Evolutionary conservation across 2,797 vertebrate species (phyloP).

Genomic region (Sebastes kiyomatsui): DNA sequence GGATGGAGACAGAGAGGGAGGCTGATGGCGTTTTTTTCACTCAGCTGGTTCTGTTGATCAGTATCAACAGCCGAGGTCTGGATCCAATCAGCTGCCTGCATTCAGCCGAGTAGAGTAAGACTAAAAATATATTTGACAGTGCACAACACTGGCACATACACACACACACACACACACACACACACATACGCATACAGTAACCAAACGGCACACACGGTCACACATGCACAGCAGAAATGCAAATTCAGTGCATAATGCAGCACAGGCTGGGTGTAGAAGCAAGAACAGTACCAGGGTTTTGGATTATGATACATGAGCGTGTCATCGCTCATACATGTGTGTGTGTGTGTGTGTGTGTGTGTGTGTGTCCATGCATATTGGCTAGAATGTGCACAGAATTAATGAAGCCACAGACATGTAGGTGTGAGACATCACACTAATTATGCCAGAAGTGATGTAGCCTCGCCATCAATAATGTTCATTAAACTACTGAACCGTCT

Average conservation of each 20-base stretch:
- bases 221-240: conserved; percentile 5
- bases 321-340: not conserved
- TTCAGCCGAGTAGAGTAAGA: conserved; percentile 63
- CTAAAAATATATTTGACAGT: conserved; percentile 58
- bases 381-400: conserved; percentile 39
- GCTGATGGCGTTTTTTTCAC: conserved; percentile 65
- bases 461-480: conserved; percentile 70
- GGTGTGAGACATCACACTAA: conserved; percentile 71
- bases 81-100: conserved; percentile 71
- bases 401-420: conserved; percentile 64
- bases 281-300: not conserved
- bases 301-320: conserved; percentile 23
- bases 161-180: not conserved
- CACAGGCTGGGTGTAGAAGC: not conserved
- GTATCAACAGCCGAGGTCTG: conserved; percentile 70
- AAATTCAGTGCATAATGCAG: conserved; percentile 40
- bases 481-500: conserved; percentile 71
- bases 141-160: not conserved
- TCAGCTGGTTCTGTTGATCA: conserved; percentile 73
- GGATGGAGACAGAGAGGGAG: conserved; percentile 14
- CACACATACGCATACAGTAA: not conserved
- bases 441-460: conserved; percentile 55
- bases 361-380: conserved; percentile 26
- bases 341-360: not conserved
- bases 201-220: conserved; percentile 3